A percentile compares a stretch with the other conserved stretches of the same genome.
phyloP scores from a whole-genome alignment of 2,797 vertebrate genomes.

The Manis pentadactyla region DNA sequence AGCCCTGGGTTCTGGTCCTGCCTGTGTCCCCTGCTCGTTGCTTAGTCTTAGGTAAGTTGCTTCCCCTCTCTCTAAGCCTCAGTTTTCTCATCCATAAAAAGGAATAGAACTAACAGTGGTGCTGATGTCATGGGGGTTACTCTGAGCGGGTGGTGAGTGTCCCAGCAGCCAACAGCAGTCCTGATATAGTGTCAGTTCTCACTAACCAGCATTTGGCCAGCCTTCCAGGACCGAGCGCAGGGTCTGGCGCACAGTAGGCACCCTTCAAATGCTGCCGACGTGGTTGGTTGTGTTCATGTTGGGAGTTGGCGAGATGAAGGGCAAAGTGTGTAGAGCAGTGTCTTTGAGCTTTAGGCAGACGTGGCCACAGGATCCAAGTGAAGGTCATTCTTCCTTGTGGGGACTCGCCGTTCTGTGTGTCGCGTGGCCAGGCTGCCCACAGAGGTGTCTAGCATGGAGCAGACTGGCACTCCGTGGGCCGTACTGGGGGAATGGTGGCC shows the following conservation, averaged over 20 bases:
- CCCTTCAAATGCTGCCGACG: not conserved
- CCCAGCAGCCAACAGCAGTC: rapidly evolving
- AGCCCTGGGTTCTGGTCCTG: not conserved
- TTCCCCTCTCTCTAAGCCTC: not conserved
- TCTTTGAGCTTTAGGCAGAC: not conserved
- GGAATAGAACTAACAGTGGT: not conserved
- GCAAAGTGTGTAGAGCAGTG: rapidly evolving
- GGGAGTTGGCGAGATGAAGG: not conserved
- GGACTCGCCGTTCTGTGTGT: not conserved
- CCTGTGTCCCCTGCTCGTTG: rapidly evolving
- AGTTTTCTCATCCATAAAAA: not conserved
- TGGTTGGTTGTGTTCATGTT: not conserved
- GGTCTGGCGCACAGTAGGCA: not conserved
- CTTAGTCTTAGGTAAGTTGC: not conserved
- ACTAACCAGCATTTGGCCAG: not conserved
- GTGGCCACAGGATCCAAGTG: not conserved
- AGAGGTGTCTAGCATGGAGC: not conserved
- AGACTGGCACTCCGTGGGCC: not conserved
- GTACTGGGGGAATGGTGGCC: not conserved
- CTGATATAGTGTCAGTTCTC: rapidly evolving
- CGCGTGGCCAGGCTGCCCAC: rapidly evolving
- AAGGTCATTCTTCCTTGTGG: not conserved
- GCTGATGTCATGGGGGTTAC: not conserved
- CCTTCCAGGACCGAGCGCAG: not conserved
- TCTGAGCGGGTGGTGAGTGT: rapidly evolving